These are phyloP conservation scores for Drosophila rhopaloa DNA, from an alignment of 1,140 invertebrate genomes.

Conservation along the genomic window DNA sequence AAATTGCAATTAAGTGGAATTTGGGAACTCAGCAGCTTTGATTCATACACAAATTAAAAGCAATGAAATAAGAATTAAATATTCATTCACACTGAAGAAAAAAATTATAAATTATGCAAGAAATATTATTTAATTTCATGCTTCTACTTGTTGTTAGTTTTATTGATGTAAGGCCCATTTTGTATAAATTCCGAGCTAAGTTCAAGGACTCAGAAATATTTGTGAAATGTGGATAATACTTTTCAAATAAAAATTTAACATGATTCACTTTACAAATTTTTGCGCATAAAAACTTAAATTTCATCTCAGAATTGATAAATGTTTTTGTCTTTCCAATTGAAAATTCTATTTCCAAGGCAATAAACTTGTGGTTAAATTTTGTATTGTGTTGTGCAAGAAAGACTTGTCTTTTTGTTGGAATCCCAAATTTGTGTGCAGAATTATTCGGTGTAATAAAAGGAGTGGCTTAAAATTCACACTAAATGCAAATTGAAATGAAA, in stretches of 20 bases:
- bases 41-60: constrained; percentile 2
- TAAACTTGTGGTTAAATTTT: constrained; percentile 14
- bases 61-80: not conserved
- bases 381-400: constrained; percentile 3
- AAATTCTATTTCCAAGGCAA: not conserved
- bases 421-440: not conserved
- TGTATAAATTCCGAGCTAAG: not conserved
- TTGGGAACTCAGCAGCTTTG: not conserved
- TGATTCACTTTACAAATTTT: not conserved
- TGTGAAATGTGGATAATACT: not conserved
- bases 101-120: not conserved
- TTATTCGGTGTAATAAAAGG: constrained; percentile 1
- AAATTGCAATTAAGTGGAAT: constrained; percentile 10
- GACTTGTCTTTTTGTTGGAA: constrained; percentile 1
- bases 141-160: too few species aligned
- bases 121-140: too few species aligned
- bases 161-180: too few species aligned
- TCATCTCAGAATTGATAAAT: too few species aligned
- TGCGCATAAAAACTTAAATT: not conserved
- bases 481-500: constrained; percentile 19
- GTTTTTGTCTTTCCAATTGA: not conserved
- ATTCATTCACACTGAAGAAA: constrained; percentile 10
- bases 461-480: constrained; percentile 16
- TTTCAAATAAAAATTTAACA: not conserved
- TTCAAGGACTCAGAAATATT: not conserved